Evolutionary conservation across 1,140 invertebrate species (phyloP).

Genomic region (Lasioglossum baleicum): DNA sequence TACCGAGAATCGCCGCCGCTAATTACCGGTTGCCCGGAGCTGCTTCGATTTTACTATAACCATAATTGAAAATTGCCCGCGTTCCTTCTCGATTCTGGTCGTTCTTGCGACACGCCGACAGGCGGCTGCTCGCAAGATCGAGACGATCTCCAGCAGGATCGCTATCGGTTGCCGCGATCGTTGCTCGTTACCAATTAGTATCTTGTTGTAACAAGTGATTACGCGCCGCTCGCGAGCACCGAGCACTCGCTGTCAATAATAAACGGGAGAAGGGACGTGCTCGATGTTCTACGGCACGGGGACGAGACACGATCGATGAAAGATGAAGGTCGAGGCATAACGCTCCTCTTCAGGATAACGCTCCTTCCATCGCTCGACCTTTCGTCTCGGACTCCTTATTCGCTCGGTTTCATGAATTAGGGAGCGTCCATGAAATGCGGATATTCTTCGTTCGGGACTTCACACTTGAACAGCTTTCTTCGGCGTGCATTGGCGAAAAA

Average conservation of each 20-base stretch:
- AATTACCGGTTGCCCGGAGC: constrained; percentile 32
- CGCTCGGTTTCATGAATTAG: too few species aligned
- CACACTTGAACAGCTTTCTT: too few species aligned
- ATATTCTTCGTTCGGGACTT: too few species aligned
- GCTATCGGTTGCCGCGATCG: constrained; percentile 44
- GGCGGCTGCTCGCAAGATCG: not conserved
- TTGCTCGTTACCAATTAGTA: constrained; percentile 47
- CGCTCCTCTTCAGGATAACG: constrained; percentile 27
- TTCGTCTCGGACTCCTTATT: not conserved
- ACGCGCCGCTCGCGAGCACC: constrained; percentile 35
- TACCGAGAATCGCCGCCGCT: constrained; percentile 16
- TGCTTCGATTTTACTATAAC: constrained; percentile 18
- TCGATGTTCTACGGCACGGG: not conserved
- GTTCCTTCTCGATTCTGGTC: not conserved
- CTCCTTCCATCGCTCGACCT: constrained; percentile 22
- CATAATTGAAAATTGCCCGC: constrained; percentile 51
- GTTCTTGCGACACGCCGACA: not conserved
- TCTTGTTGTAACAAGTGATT: constrained; percentile 47
- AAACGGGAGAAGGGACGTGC: not conserved
- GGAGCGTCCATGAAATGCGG: too few species aligned
- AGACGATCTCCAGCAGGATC: not conserved
- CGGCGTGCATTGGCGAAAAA: too few species aligned
- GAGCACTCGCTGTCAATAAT: constrained; percentile 37
- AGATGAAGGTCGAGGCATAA: constrained; percentile 40
- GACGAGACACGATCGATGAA: constrained; percentile 24